Evolutionary conservation across 2,888 invertebrate species (phyloP), one percentile per base, ranked within the genome.

Genomic region (Phaonia tiefii): DNA sequence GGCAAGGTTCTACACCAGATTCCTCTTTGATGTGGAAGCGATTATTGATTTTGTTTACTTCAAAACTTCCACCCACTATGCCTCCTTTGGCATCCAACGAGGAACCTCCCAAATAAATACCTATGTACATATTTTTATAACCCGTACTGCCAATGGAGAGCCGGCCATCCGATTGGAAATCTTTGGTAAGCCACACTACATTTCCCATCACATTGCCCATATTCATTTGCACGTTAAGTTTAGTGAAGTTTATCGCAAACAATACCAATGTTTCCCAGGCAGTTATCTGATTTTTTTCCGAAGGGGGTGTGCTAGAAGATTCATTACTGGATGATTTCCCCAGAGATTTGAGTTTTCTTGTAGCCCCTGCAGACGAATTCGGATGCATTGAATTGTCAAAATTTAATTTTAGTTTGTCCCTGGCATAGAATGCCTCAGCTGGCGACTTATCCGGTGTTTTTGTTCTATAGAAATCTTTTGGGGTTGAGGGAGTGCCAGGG

Each of bases 151-250:
- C 98, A 86, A 98, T 98, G 80, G 97, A 97, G 25, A 99, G 92
- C 39, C 98, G 93, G 0, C 98, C 98, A 87, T 97, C 96, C 71
- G 97, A 97, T 88, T 96, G 94, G 89, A 98, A 97, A 89, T 97
- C 97, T 89, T 96, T 96, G 8, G 97, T 97, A 89, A 97, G 93
- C 98, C 98, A 98, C 17, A 87, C 94, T 94, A 99, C 98, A 89
- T 98, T 98, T 13, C 99, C 99, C 98, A 99, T 99, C 0, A 99
- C 98, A 89, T 99, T 99, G 51, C 99, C 98, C 98, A 99, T 99
- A 91, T 99, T 99, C 96, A 99, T 99, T 89, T 98, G 97, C 10
- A 99, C 97, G 90, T 99, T 98, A 70, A 99, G 93, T 86, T 96
- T 95, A 58, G 98, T 97, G 90, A 99, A 97, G 92, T 99, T 98